A percentile compares a stretch with the other conserved stretches of the same genome.
These are phyloP conservation scores for Habroteleia sp. DNA, from an alignment of 2,888 invertebrate species.

Conservation along the genomic window DNA sequence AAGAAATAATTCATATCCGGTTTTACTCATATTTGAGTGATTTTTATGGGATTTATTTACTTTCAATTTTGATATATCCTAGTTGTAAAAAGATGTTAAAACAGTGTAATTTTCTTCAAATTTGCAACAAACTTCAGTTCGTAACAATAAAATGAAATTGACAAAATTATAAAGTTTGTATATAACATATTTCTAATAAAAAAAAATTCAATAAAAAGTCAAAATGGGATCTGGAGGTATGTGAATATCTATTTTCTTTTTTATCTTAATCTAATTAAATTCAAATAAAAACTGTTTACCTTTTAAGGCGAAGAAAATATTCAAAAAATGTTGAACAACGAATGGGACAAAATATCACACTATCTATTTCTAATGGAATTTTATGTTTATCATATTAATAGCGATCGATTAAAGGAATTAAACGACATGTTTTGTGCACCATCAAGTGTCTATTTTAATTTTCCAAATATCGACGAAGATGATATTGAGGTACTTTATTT, in stretches of 20 bases:
- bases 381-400: conserved; percentile 82
- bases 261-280: too few species aligned
- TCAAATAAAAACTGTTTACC: too few species aligned
- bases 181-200: too few species aligned
- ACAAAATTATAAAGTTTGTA: too few species aligned
- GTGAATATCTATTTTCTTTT: too few species aligned
- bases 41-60: background rate
- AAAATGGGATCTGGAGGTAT: too few species aligned
- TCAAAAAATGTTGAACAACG: background rate
- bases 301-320: too few species aligned
- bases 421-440: conserved; percentile 77
- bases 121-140: too few species aligned
- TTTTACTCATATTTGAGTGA: conserved; percentile 63
- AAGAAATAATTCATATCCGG: conserved; percentile 81
- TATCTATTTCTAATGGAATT: conserved; percentile 85
- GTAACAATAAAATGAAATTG: too few species aligned
- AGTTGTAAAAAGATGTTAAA: too few species aligned
- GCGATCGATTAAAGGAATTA: conserved; percentile 72
- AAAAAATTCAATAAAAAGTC: too few species aligned
- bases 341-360: conserved; percentile 65
- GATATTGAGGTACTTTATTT: conserved; percentile 58
- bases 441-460: conserved; percentile 84
- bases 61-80: conserved; percentile 19
- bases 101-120: too few species aligned
- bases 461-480: conserved; percentile 84